Evolutionary conservation across 1,140 invertebrate genomes (phyloP).

Genomic region (Hylaeus volcanicus): DNA sequence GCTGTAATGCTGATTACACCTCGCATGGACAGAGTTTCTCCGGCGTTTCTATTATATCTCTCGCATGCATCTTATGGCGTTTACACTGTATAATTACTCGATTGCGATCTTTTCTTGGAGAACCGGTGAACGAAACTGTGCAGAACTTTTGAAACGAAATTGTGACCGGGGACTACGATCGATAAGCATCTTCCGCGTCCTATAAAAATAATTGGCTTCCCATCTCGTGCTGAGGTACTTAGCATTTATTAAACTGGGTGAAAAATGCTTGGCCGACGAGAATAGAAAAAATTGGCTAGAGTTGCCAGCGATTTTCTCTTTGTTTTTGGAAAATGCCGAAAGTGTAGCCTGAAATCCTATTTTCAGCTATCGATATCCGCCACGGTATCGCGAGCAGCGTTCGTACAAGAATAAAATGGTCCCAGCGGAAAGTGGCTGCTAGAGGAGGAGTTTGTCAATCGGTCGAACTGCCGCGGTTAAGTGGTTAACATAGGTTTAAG

Average conservation of each 20-base stretch:
- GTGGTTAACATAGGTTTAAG: slow-evolving; percentile 71
- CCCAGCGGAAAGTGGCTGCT: slow-evolving; percentile 25
- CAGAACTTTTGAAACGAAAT: no score
- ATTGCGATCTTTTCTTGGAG: no score
- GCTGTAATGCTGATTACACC: slow-evolving; percentile 28
- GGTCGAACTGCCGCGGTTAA: slow-evolving; percentile 68
- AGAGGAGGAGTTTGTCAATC: slow-evolving; percentile 61
- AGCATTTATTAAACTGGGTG: no score
- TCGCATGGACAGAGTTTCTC: not conserved
- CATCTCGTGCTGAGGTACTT: no score
- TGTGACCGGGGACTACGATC: no score
- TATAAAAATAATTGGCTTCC: no score
- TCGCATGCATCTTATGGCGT: not conserved
- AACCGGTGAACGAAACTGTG: no score
- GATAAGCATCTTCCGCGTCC: no score
- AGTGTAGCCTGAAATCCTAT: slow-evolving; percentile 8
- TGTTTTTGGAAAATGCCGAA: no score
- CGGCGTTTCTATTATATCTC: slow-evolving; percentile 14
- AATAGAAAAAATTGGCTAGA: no score
- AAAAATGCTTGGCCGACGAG: no score
- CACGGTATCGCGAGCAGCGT: not conserved
- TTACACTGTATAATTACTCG: not conserved
- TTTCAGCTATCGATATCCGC: slow-evolving; percentile 42
- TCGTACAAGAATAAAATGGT: slow-evolving; percentile 21
- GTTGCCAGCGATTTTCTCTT: no score